phyloP scores from a whole-genome alignment of 1,140 invertebrate genomes.

The Capitella teleta region DNA sequence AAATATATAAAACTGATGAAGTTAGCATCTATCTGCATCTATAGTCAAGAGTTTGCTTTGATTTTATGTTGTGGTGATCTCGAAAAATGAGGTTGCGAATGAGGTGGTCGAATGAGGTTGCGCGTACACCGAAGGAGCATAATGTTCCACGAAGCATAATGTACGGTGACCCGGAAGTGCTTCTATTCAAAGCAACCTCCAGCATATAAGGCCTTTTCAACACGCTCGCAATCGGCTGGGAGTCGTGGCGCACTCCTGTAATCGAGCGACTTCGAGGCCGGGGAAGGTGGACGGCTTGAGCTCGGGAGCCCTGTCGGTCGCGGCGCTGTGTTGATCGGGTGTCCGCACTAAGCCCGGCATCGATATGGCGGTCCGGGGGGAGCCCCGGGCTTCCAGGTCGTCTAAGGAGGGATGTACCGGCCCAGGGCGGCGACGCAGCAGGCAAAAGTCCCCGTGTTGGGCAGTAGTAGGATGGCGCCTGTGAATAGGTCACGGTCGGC shows the following conservation, averaged over 20 bases:
- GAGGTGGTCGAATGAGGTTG: too few relatives aligned
- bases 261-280: conserved; percentile 84
- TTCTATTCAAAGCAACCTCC: too few relatives aligned
- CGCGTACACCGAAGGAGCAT: too few relatives aligned
- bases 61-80: too few relatives aligned
- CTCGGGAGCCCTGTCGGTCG: conserved; percentile 50
- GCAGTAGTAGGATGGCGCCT: conserved; percentile 95
- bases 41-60: too few relatives aligned
- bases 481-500: conserved; percentile 71
- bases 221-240: too few relatives aligned
- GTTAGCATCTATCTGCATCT: too few relatives aligned
- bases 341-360: conserved; percentile 65
- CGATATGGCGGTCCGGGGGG: conserved; percentile 74
- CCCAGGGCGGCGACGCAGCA: conserved; percentile 93
- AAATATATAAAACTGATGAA: too few relatives aligned
- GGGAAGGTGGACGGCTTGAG: conserved; percentile 73
- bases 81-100: too few relatives aligned
- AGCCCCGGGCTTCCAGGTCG: conserved; percentile 72
- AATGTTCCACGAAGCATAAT: too few relatives aligned
- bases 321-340: conserved; percentile 47
- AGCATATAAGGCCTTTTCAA: too few relatives aligned
- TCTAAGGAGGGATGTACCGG: conserved; percentile 83
- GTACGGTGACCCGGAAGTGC: too few relatives aligned
- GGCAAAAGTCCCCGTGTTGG: conserved; percentile 89
- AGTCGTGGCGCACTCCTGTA: conserved; percentile 64